Evolutionary conservation across 2,113 vertebrate species (phyloP).

Genomic region (Holacanthus passer): DNA sequence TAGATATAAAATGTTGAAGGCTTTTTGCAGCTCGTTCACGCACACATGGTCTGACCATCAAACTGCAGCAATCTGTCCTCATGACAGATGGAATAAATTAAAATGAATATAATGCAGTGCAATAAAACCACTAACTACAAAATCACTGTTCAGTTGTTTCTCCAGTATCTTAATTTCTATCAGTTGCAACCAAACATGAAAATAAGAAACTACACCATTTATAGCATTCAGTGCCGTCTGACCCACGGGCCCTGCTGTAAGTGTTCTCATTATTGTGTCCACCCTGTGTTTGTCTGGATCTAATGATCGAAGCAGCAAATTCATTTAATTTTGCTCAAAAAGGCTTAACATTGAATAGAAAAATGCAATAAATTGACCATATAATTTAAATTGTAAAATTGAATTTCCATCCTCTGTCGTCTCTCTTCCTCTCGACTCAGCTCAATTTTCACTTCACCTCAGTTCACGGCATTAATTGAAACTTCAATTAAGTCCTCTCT

Average conservation of each 20-base stretch:
- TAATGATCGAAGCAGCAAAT: not conserved
- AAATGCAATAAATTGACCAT: not conserved
- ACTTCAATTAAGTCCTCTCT: not conserved
- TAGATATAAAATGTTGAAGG: too few species aligned
- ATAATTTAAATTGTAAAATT: too few species aligned
- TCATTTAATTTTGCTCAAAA: not conserved
- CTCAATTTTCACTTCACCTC: not conserved
- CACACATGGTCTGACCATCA: too few species aligned
- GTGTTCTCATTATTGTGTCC: not conserved
- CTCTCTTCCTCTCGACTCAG: not conserved
- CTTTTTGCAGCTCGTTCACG: too few species aligned
- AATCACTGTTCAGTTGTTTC: not conserved
- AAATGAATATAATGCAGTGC: too few species aligned
- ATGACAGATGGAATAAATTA: too few species aligned
- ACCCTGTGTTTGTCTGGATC: not conserved
- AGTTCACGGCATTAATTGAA: not conserved
- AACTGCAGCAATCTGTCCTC: too few species aligned
- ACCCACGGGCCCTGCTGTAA: too few species aligned
- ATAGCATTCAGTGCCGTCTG: too few species aligned
- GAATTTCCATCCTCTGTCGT: too few species aligned
- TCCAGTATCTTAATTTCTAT: too few species aligned
- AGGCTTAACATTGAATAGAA: not conserved
- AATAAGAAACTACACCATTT: not conserved
- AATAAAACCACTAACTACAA: not conserved
- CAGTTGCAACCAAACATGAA: not conserved